Conservation (phyloP, 2,797 vertebrate species). For the Molossus alvarezi region DNA sequence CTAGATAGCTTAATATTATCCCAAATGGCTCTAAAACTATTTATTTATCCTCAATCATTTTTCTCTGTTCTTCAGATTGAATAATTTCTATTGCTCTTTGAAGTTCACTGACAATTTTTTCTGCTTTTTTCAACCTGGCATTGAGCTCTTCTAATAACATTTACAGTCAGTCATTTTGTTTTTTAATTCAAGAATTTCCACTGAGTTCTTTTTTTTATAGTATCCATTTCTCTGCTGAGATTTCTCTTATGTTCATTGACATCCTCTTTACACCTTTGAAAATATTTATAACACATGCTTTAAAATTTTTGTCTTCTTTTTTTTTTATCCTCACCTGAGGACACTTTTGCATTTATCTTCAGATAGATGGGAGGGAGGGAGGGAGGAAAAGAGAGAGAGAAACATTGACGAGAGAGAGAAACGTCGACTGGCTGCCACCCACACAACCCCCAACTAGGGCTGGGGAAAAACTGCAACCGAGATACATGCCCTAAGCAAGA, state of each 20-base stretch:
- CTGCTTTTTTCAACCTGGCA: neutral
- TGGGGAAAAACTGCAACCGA: too few relatives aligned
- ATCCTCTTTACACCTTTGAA: neutral
- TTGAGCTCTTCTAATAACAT: neutral
- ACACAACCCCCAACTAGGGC: too few relatives aligned
- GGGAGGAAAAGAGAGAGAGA: too few relatives aligned
- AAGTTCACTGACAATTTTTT: neutral
- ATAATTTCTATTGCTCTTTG: neutral
- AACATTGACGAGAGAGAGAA: too few relatives aligned
- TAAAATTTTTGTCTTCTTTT: neutral
- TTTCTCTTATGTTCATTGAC: neutral
- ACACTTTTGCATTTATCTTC: too few relatives aligned
- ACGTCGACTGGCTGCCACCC: too few relatives aligned
- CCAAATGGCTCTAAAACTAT: neutral
- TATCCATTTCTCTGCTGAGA: conserved; percentile 33
- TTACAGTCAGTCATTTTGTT: neutral
- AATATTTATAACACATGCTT: neutral
- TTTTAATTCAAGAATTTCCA: conserved; percentile 17
- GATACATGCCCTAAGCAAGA: too few relatives aligned
- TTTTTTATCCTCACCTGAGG: too few relatives aligned
- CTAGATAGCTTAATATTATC: neutral
- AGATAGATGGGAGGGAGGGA: too few relatives aligned
- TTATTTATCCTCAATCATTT: neutral
- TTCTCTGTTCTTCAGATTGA: neutral
- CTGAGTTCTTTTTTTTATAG: conserved; percentile 4